phyloP scores from a whole-genome alignment of 2,113 vertebrate species.

The Aramus guarauna region DNA sequence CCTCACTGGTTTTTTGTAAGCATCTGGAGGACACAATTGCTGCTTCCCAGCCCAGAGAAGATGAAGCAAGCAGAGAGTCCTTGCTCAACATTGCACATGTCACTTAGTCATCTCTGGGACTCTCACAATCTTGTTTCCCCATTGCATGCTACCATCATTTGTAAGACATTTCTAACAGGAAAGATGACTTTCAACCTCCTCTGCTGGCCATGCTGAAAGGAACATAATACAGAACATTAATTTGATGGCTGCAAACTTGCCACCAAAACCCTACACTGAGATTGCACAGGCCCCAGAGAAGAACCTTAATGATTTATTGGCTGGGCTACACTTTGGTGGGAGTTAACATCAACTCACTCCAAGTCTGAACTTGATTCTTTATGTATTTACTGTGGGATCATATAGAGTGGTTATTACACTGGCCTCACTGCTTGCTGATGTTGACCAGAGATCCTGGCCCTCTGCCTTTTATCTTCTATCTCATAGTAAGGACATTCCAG shows the following conservation, averaged over 20 bases:
- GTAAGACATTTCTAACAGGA: background rate
- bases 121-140: background rate
- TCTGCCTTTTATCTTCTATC: background rate
- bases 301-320: background rate
- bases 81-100: background rate
- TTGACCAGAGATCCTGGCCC: background rate
- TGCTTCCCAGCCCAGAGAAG: background rate
- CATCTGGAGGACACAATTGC: background rate
- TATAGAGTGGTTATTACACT: background rate
- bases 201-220: background rate
- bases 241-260: background rate
- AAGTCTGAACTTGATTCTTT: background rate
- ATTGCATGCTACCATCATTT: background rate
- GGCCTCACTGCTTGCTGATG: background rate
- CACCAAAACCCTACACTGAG: background rate
- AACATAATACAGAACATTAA: background rate
- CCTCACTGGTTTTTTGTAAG: background rate
- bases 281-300: background rate
- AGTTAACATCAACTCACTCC: background rate
- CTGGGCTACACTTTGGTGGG: background rate
- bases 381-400: background rate
- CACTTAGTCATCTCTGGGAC: background rate
- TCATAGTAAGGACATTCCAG: background rate
- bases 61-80: background rate
- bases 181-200: background rate